These are phyloP conservation scores for Poeciliopsis presidionis DNA, from an alignment of 2,797 vertebrate species.

Conservation along the genomic window DNA sequence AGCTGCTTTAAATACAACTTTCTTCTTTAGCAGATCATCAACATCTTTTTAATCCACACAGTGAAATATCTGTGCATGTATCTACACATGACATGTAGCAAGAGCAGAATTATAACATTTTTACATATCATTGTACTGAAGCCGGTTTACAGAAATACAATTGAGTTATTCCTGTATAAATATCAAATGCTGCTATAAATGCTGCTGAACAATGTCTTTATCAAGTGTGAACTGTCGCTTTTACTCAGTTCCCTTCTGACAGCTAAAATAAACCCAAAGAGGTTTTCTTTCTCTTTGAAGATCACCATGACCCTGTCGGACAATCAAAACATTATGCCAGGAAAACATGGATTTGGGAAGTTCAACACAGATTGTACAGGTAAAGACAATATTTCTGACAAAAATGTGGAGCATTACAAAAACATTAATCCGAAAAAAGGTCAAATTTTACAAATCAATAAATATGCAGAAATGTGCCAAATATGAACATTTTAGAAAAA, in stretches of 20 bases:
- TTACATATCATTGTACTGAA: neutral
- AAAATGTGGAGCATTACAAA: neutral
- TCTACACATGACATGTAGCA: neutral
- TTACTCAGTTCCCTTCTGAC: neutral
- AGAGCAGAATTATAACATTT: neutral
- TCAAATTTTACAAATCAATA: neutral
- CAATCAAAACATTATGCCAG: neutral
- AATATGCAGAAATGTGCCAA: neutral
- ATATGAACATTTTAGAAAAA: neutral
- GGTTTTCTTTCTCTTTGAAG: neutral
- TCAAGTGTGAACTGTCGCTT: neutral
- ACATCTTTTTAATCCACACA: neutral
- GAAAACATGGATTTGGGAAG: neutral
- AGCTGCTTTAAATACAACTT: neutral
- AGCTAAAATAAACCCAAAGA: neutral
- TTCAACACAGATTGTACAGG: neutral
- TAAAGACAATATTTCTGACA: neutral
- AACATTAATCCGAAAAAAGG: neutral
- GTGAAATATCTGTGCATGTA: neutral
- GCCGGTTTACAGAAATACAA: neutral
- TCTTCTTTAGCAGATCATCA: neutral
- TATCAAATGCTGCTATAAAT: neutral
- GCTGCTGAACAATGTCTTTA: neutral
- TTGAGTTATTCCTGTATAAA: neutral
- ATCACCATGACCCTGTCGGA: neutral